A percentile compares a stretch with the other conserved stretches of the same genome.
These are phyloP conservation scores for Plebejus anna DNA, from an alignment of 2,888 invertebrate species.

Conservation along the genomic window DNA sequence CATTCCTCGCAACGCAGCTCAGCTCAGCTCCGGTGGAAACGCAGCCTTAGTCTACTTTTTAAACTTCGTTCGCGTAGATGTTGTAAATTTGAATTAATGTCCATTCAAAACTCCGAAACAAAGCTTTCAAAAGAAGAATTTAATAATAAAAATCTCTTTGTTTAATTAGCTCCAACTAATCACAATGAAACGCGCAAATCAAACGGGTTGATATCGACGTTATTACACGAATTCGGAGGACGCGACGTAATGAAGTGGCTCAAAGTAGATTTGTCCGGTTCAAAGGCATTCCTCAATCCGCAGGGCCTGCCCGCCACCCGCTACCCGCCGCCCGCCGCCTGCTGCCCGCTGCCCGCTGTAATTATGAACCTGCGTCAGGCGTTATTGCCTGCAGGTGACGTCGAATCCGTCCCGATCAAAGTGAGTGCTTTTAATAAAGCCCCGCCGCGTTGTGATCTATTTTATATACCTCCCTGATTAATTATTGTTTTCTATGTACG, in stretches of 20 bases:
- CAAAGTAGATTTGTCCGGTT: constrained; percentile 53
- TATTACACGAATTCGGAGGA: constrained; percentile 30
- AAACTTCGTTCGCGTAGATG: no score
- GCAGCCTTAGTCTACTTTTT: no score
- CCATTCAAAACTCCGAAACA: not conserved
- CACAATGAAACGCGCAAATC: not conserved
- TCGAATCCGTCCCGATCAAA: constrained; percentile 68
- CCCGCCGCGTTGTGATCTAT: constrained; percentile 38
- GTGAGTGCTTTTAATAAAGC: constrained; percentile 74
- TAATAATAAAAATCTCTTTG: not conserved
- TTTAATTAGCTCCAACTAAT: not conserved
- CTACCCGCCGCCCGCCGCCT: constrained; percentile 44
- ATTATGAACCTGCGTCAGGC: constrained; percentile 60
- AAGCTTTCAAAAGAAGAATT: not conserved
- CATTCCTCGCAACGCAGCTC: no score
- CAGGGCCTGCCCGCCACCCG: constrained; percentile 39
- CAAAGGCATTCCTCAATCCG: constrained; percentile 63
- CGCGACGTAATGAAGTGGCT: constrained; percentile 55
- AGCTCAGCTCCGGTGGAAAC: no score
- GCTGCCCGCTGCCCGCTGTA: constrained; percentile 54
- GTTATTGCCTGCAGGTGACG: constrained; percentile 75
- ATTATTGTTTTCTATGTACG: constrained; percentile 23
- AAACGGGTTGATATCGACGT: constrained; percentile 11
- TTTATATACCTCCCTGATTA: constrained; percentile 20
- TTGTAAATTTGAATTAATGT: no score